Evolutionary conservation across 1,140 invertebrate species (phyloP).

Genomic region (Tyrophagus putrescentiae): DNA sequence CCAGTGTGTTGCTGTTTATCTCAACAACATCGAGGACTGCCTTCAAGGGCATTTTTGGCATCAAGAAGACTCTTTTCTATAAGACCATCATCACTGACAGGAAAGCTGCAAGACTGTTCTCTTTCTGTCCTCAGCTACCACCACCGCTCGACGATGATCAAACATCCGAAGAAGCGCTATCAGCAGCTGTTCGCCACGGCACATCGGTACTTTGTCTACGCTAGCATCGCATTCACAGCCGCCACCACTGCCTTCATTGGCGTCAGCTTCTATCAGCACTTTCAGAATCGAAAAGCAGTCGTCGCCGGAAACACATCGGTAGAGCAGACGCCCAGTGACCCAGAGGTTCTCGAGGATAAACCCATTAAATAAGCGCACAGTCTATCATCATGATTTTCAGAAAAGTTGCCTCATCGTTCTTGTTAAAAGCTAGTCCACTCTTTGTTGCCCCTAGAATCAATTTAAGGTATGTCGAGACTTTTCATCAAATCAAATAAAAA

Average conservation of each 20-base stretch:
- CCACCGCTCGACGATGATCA: no score
- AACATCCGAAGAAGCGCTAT: background rate
- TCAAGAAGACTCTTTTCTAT: no score
- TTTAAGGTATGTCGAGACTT: background rate
- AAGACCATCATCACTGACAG: no score
- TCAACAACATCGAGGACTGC: no score
- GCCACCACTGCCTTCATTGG: slow-evolving; percentile 1
- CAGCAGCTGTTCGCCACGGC: background rate
- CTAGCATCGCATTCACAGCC: background rate
- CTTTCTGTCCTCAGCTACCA: no score
- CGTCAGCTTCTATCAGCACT: slow-evolving; percentile 1
- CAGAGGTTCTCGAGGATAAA: background rate
- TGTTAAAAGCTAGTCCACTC: background rate
- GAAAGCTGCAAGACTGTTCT: no score
- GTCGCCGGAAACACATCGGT: background rate
- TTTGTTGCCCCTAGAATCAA: background rate
- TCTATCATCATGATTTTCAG: background rate
- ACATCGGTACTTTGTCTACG: slow-evolving; percentile 6
- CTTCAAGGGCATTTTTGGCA: no score
- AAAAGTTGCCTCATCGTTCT: background rate
- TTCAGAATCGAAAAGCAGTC: background rate
- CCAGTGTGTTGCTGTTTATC: no score
- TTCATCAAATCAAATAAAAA: background rate
- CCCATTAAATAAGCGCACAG: background rate
- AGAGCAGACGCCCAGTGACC: no score